Conservation (phyloP, 2,113 vertebrate genomes). For the Peromyscus polionotus region DNA sequence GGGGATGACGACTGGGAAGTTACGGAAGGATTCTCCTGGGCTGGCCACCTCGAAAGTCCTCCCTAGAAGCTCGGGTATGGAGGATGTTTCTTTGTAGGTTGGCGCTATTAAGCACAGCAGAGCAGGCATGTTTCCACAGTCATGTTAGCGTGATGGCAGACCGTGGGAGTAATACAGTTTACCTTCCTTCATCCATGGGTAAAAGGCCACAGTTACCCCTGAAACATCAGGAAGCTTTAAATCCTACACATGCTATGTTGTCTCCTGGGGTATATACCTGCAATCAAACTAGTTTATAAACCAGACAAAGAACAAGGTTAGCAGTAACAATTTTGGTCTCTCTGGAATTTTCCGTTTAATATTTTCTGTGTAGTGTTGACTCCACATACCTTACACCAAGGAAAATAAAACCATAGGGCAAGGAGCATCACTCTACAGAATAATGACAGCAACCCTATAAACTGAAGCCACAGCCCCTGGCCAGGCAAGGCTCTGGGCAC, state of each 20-base stretch:
- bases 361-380: neutral
- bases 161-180: neutral
- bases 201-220: neutral
- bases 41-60: neutral
- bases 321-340: neutral
- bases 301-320: neutral
- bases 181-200: neutral
- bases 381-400: neutral
- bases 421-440: fast-evolving
- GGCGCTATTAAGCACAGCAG: neutral
- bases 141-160: neutral
- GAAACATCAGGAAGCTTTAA: neutral
- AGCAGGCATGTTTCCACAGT: neutral
- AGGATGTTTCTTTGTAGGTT: neutral
- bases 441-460: neutral
- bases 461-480: neutral
- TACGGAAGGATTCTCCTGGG: neutral
- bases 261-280: too few relatives aligned
- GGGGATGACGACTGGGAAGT: too few relatives aligned
- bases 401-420: neutral
- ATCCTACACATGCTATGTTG: neutral
- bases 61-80: neutral
- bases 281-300: neutral
- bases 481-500: neutral
- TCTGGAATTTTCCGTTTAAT: neutral